These are phyloP conservation scores for Oegoconia quadripuncta DNA, from an alignment of 2,888 invertebrate genomes.

Conservation along the genomic window DNA sequence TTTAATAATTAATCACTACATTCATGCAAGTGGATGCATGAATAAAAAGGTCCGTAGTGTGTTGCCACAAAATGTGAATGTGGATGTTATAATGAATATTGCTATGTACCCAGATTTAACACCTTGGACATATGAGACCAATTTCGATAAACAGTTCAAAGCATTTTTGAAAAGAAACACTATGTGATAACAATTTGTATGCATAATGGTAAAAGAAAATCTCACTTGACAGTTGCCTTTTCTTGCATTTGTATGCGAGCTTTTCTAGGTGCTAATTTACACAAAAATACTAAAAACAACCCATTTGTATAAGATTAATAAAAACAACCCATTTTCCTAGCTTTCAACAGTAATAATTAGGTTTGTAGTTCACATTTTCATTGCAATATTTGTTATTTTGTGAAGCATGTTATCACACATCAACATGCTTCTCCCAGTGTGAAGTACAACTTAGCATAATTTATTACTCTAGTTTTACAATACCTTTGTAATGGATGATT, in stretches of 20 bases:
- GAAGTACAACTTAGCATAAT: too few species aligned
- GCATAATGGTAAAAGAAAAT: not conserved
- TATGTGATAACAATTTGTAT: not conserved
- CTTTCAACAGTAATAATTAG: too few species aligned
- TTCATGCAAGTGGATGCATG: constrained; percentile 65
- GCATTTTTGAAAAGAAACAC: constrained; percentile 48
- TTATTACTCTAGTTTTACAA: not conserved
- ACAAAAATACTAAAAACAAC: too few species aligned
- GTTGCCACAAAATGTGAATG: constrained; percentile 53
- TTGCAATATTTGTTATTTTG: too few species aligned
- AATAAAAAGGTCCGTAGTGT: constrained; percentile 73
- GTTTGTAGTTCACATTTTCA: too few species aligned
- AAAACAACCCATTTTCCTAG: too few species aligned
- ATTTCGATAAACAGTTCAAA: constrained; percentile 68
- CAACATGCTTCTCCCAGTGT: too few species aligned
- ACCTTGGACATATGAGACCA: constrained; percentile 68
- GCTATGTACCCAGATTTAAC: constrained; percentile 66
- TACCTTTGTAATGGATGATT: not conserved
- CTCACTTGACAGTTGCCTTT: not conserved
- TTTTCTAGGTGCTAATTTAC: too few species aligned
- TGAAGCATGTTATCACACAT: too few species aligned
- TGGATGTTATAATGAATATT: constrained; percentile 48
- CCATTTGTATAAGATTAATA: too few species aligned
- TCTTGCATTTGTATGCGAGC: too few species aligned
- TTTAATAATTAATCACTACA: constrained; percentile 65